Evolutionary conservation across 2,888 invertebrate genomes (phyloP), one percentile per base, ranked within the genome.

Genomic region (Arge pagana): DNA sequence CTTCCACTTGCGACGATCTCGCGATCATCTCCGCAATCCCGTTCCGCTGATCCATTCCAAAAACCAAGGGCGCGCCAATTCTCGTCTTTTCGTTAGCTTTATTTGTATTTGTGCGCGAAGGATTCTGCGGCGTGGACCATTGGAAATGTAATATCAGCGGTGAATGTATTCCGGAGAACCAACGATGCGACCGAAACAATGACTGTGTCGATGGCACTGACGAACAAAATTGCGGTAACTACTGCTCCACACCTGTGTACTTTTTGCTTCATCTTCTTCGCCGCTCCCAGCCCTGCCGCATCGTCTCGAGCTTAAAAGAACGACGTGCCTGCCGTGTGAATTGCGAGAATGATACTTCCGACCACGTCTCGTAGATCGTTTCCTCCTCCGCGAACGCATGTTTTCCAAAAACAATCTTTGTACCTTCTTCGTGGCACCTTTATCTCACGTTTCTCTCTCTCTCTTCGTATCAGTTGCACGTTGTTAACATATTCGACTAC

Each of bases 101-200:
- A 58, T 62, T 64, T 63, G 64, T 70, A 57, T 62, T 55, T 62
- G 56, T 51, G 26, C 56, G 60, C 56, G 58, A 68, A 71, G 72
- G 67, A 50, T 39, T 60, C 57, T 71, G 72, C 62, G 59, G 62
- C 45, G 65, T 64, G 56, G 63, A 66, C 37, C 72, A 79, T 60
- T 69, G 78, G 62, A 74, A 75, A n/a, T 85, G 85, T 61, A 78
- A 80, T 57, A n/a, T n/a, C n/a, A 77, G 78, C 57, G 82, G 80
- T 2, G 79, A 82, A 23, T 90, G 89, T 71, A 80, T 89, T 45
- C 77, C 81, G 5, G 63, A 65, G 8, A 65, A 60, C 15, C 74
- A 73, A 35, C 78, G 79, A 16, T 90, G 90, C 72, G 81, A 89
- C 65, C 77, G 80, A 1, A 59, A 63, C 55, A 37, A 52, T 11